A percentile compares a stretch with the other conserved stretches of the same genome.
Conservation (phyloP, 92 coral and sea anemone genomes). For the Paragorgia papillata region DNA sequence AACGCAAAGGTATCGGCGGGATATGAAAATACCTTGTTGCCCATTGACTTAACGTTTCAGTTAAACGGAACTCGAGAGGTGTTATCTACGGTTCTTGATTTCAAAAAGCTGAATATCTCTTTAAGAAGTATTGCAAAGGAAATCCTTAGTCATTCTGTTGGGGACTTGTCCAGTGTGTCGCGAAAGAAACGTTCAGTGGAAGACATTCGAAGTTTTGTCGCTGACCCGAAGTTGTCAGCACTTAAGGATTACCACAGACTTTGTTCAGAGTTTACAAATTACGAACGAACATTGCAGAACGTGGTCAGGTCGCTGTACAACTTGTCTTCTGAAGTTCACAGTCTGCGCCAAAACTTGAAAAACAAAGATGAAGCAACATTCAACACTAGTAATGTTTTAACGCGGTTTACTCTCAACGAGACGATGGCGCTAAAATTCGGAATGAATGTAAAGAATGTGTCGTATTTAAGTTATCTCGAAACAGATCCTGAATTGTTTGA, state of each 20-base stretch:
- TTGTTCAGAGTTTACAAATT: conserved; percentile 66
- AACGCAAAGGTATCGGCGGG: background rate
- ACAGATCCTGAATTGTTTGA: conserved; percentile 46
- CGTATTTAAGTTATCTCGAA: conserved; percentile 20
- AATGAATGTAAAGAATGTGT: conserved; percentile 41
- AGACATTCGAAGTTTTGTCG: background rate
- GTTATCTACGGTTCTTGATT: conserved; percentile 32
- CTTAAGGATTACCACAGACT: conserved; percentile 54
- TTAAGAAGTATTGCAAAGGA: conserved; percentile 55
- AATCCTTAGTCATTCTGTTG: conserved; percentile 50
- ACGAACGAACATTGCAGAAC: conserved; percentile 56
- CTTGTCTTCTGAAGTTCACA: conserved; percentile 47
- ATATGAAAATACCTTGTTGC: conserved; percentile 12
- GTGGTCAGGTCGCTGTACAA: conserved; percentile 52
- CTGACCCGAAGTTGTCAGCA: conserved; percentile 15
- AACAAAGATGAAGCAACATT: conserved; percentile 8
- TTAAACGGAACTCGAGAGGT: conserved; percentile 8
- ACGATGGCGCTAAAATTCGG: conserved; percentile 56
- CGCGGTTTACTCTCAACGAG: conserved; percentile 21
- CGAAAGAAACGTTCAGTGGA: conserved; percentile 58
- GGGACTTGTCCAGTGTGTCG: conserved; percentile 36
- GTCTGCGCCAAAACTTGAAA: background rate
- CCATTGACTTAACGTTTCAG: conserved; percentile 3
- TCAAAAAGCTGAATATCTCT: conserved; percentile 43
- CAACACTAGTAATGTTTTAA: conserved; percentile 12